phyloP scores from a whole-genome alignment of 2,797 vertebrate species.

The Sus cebifrons region DNA sequence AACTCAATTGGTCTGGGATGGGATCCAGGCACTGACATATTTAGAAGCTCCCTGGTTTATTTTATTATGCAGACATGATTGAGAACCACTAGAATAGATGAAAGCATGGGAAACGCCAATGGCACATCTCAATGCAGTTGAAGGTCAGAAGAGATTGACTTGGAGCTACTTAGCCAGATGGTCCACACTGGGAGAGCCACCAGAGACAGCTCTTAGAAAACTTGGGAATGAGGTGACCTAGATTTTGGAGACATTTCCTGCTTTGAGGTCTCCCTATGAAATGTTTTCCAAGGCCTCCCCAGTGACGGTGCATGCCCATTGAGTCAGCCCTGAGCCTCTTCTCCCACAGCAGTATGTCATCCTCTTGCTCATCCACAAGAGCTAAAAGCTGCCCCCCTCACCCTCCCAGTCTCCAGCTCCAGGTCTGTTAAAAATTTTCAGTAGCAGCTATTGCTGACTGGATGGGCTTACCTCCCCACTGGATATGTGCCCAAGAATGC shows the following conservation, averaged over 20 bases:
- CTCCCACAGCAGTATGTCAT: neutral
- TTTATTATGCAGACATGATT: neutral
- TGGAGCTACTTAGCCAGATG: neutral
- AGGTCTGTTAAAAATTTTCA: neutral
- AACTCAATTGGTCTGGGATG: neutral
- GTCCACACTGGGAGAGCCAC: neutral
- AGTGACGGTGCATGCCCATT: rapidly evolving
- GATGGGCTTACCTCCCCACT: neutral
- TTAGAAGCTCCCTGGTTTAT: slow-evolving; percentile 48
- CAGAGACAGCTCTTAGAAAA: neutral
- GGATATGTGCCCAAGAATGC: neutral
- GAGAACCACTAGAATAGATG: slow-evolving; percentile 15
- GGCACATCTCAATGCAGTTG: neutral
- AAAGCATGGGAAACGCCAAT: neutral
- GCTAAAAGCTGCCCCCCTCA: too few relatives aligned
- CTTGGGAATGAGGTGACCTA: neutral
- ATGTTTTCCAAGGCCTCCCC: neutral
- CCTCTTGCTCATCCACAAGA: too few relatives aligned
- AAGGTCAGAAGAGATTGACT: neutral
- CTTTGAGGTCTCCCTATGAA: neutral
- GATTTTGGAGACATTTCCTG: slow-evolving; percentile 1
- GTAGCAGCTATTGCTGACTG: neutral
- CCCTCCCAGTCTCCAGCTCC: neutral
- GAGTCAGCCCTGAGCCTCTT: neutral
- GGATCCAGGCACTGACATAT: neutral